These are phyloP conservation scores for Lepisosteus osseus DNA, from an alignment of 2,113 vertebrate genomes.

Conservation along the genomic window DNA sequence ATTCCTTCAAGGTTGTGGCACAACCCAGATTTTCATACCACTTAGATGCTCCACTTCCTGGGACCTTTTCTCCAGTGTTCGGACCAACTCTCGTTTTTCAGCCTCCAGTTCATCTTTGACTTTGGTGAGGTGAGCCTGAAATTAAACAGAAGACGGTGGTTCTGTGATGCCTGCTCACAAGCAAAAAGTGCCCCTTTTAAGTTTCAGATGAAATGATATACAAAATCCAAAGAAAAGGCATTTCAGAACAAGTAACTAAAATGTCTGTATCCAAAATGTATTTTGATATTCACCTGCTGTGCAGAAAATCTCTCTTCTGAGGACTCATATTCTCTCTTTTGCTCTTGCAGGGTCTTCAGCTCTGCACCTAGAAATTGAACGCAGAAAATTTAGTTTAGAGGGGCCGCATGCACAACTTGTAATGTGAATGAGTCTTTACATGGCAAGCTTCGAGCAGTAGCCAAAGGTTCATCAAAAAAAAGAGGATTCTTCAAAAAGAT, in stretches of 20 bases:
- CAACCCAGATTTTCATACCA: constrained; percentile 58
- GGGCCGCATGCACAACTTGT: no score
- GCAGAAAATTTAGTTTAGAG: no score
- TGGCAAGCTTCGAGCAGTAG: no score
- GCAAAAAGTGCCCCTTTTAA: background rate
- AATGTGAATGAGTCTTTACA: no score
- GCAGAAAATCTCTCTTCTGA: constrained; percentile 61
- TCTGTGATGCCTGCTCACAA: constrained; percentile 17
- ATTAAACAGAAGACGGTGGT: background rate
- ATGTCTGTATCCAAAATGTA: background rate
- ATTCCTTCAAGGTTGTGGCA: no score
- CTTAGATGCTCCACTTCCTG: constrained; percentile 86
- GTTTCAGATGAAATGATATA: constrained; percentile 24
- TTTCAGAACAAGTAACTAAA: background rate
- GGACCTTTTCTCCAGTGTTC: constrained; percentile 80
- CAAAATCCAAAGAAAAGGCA: background rate
- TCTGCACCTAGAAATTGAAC: constrained; percentile 64
- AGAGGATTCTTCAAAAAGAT: no score
- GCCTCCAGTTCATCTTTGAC: constrained; percentile 85
- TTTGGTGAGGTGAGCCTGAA: constrained; percentile 76
- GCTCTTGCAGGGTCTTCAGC: constrained; percentile 69
- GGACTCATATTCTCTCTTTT: constrained; percentile 76
- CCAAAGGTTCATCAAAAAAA: no score
- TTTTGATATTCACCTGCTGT: constrained; percentile 67
- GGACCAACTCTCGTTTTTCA: constrained; percentile 89